Evolutionary conservation across 1,140 invertebrate genomes (phyloP), one percentile per base, ranked within the genome.

Genomic region (Akabosia matsudoensis): DNA sequence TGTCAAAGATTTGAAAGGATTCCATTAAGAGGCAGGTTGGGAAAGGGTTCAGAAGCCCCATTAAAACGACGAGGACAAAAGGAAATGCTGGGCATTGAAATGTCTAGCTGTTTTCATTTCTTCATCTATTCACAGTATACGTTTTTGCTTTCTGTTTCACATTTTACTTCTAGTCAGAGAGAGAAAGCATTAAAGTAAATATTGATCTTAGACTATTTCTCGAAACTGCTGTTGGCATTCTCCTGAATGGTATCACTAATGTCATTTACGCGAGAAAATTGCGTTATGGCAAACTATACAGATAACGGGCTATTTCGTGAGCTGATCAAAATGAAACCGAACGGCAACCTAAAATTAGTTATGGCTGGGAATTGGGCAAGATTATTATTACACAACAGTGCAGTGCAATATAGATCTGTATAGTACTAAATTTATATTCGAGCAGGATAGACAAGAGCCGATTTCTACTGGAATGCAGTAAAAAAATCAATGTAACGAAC

Each of bases 271-370:
- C n/a, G n/a, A n/a, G n/a, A n/a, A n/a, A n/a, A n/a, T n/a, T n/a
- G n/a, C n/a, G n/a, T n/a, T n/a, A n/a, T n/a, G n/a, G n/a, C n/a
- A n/a, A n/a, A n/a, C n/a, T n/a, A n/a, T n/a, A n/a, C n/a, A n/a
- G n/a, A n/a, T n/a, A n/a, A n/a, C n/a, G n/a, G n/a, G n/a, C n/a
- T n/a, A n/a, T n/a, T n/a, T n/a, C n/a, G n/a, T n/a, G n/a, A n/a
- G n/a, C n/a, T n/a, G 14, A 61, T 61, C 54, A 61, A 61, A 51
- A 61, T 61, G 54, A 61, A 61, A 13, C 54, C 54, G 24, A 61
- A 61, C 13, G 54, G 54, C 13, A 61, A 61, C 54, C 54, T 24
- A n/a, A 24, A 61, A 61, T 45, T 45, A 18, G 37, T 10, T 45
- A 18, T 45, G 37, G 37, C 7, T 45, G 37, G 7, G 37, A 18